phyloP scores from a whole-genome alignment of 2,888 invertebrate genomes.

The Chorisops tibialis region DNA sequence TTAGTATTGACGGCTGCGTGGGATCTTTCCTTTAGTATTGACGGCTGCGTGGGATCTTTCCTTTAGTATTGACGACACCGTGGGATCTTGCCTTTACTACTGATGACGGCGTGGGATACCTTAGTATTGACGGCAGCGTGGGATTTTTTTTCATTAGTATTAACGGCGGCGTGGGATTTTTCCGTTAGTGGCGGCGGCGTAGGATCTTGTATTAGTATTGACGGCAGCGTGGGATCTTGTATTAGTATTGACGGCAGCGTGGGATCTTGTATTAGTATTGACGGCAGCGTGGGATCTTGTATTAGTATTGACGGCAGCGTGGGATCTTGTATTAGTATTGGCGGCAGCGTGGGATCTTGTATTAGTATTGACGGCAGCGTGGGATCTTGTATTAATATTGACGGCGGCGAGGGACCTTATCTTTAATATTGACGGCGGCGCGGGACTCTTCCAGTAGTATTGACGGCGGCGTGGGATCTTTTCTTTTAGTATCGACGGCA shows the following conservation, averaged over 20 bases:
- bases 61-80: slow-evolving; percentile 6
- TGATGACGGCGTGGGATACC: not conserved
- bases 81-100: slow-evolving; percentile 5
- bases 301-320: slow-evolving; percentile 20
- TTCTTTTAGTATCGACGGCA: not conserved
- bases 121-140: not conserved
- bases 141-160: not conserved
- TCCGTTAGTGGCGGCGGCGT: not conserved
- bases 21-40: not conserved
- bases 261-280: too few species aligned
- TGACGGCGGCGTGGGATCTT: too few species aligned
- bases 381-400: too few species aligned
- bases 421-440: too few species aligned
- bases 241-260: too few species aligned
- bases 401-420: too few species aligned
- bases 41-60: slow-evolving; percentile 20
- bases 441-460: too few species aligned
- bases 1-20: slow-evolving; percentile 19
- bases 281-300: too few species aligned
- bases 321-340: slow-evolving; percentile 1
- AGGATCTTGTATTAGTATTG: too few species aligned
- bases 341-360: slow-evolving; percentile 18
- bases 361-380: too few species aligned
- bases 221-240: too few species aligned
- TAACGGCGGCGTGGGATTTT: not conserved